Evolutionary conservation across 2,888 invertebrate genomes (phyloP).

Genomic region (Antheraea yamamai): DNA sequence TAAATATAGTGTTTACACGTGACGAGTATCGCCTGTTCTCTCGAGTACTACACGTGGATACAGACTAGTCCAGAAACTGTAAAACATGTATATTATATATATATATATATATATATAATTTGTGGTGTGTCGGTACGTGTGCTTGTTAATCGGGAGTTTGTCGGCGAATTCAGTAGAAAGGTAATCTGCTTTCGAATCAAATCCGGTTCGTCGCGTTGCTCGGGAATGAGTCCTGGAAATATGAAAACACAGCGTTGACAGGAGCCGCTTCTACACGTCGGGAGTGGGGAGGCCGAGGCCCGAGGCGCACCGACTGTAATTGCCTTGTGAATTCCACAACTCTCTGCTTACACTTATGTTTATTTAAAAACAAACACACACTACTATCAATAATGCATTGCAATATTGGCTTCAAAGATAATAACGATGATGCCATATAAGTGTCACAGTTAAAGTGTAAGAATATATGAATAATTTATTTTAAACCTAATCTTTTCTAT

Average conservation of each 20-base stretch:
- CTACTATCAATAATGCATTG: too few relatives aligned
- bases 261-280: too few relatives aligned
- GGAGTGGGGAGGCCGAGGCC: too few relatives aligned
- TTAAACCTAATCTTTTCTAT: too few relatives aligned
- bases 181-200: constrained; percentile 61
- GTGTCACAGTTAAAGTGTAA: too few relatives aligned
- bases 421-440: too few relatives aligned
- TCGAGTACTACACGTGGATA: not conserved
- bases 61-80: constrained; percentile 29
- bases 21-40: not conserved
- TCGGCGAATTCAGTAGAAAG: constrained; percentile 46
- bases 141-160: constrained; percentile 35
- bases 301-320: too few relatives aligned
- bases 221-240: constrained; percentile 66
- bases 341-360: too few relatives aligned
- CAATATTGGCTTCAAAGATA: too few relatives aligned
- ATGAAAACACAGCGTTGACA: not conserved
- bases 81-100: constrained; percentile 21
- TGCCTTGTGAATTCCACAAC: too few relatives aligned
- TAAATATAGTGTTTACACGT: not conserved
- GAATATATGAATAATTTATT: too few relatives aligned
- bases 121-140: constrained; percentile 22
- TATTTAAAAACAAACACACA: too few relatives aligned
- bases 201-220: constrained; percentile 68
- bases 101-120: constrained; percentile 33